Percentiles rank a stretch among this genome's conserved stretches.
Conservation (phyloP, 2,888 invertebrate species). For the Adineta ricciae region DNA sequence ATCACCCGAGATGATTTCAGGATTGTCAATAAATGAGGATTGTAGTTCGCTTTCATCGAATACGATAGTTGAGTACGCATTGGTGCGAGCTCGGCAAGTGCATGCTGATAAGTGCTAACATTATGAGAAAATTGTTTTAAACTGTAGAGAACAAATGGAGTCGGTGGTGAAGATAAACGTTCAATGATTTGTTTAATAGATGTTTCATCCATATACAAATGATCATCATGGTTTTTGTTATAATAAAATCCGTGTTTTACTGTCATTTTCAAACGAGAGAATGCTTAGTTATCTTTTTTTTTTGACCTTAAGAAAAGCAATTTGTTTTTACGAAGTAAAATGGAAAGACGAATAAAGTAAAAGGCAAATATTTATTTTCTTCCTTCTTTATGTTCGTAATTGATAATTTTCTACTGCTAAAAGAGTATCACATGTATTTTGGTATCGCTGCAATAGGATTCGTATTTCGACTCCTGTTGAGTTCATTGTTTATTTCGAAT, state of each 20-base stretch:
- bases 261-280: neutral
- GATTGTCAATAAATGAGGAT: constrained; percentile 40
- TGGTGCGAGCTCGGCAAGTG: neutral
- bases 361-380: too few species aligned
- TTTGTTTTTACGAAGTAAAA: neutral
- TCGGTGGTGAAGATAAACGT: neutral
- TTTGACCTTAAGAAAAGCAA: neutral
- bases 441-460: too few species aligned
- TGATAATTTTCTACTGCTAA: too few species aligned
- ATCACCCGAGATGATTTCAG: constrained; percentile 39
- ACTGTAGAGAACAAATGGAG: constrained; percentile 11
- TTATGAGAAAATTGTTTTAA: neutral
- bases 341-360: neutral
- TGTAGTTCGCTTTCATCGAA: constrained; percentile 48
- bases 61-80: constrained; percentile 38
- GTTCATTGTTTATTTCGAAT: too few species aligned
- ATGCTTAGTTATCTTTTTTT: neutral
- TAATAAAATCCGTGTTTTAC: neutral
- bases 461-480: too few species aligned
- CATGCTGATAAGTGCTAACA: neutral
- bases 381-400: too few species aligned
- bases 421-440: too few species aligned
- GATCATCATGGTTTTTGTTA: neutral
- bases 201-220: neutral
- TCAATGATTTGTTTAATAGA: neutral